Evolutionary conservation across 2,888 invertebrate genomes (phyloP), one percentile per base, ranked within the genome.

Genomic region (Villa cingulata): DNA sequence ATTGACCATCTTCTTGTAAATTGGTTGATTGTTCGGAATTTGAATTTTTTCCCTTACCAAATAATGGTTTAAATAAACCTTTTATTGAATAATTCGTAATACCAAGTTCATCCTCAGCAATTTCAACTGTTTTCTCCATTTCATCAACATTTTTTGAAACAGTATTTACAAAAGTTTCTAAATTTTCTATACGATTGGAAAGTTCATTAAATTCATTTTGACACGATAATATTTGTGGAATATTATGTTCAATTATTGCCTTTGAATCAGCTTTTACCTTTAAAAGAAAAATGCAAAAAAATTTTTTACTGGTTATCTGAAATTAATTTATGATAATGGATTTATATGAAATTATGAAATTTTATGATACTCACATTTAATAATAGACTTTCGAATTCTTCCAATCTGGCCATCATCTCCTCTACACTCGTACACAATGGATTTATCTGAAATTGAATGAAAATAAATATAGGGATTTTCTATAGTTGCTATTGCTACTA

Each of bases 331-430:
- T n/a, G n/a, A n/a, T n/a, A n/a, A n/a, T n/a, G n/a, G 5, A 27
- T 43, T 43, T 34, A 16, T 2, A 14, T 32, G 17, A 32, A 6
- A 6, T n/a, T 29, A 27, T 38, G 19, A 37, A 10, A 37, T 43
- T 9, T n/a, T n/a, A n/a, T 12, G 37, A 37, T 36, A 37, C 72
- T 68, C 51, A 80, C 73, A 63, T 77, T 74, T 52, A 75, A 72
- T 32, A 80, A 60, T 41, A 80, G 72, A 54, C 77, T 77, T 53
- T 78, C 74, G 52, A 80, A 71, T 61, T 81, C 81, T 62, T 81
- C 81, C 20, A 81, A 66, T 50, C 81, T 70, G 1, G 78, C 77
- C 43, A 80, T 61, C 77, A 81, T 80, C 58, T 80, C 79, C 54
- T 81, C 81, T 39, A 81, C 74, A 48, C 74, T 75, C 59, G 75